Conservation (phyloP, 2,113 vertebrate genomes). For the Neoarius graeffei region DNA sequence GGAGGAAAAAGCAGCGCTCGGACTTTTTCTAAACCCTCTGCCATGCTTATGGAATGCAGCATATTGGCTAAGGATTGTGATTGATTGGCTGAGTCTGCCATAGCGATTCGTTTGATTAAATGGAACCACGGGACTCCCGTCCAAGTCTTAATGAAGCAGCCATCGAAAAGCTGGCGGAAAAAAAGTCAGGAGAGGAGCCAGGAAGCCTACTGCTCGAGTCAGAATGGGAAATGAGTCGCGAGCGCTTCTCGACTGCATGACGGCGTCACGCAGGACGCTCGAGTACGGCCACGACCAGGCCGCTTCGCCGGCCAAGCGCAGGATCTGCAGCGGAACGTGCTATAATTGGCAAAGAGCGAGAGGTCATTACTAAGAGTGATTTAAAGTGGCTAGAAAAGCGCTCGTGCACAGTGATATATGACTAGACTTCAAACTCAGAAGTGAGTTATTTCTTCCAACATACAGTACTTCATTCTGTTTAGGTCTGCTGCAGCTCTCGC, state of each 20-base stretch:
- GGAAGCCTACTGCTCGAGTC: slow-evolving; percentile 52
- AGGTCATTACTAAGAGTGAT: slow-evolving; percentile 15
- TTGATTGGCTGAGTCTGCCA: slow-evolving; percentile 77
- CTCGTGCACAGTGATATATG: background rate
- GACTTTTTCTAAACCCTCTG: slow-evolving; percentile 66
- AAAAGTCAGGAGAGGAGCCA: slow-evolving; percentile 54
- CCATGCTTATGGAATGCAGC: slow-evolving; percentile 71
- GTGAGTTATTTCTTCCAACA: too few relatives aligned
- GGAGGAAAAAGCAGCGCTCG: slow-evolving; percentile 57
- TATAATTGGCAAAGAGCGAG: slow-evolving; percentile 11
- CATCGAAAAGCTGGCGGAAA: slow-evolving; percentile 65
- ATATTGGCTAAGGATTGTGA: slow-evolving; percentile 79
- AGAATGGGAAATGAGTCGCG: slow-evolving; percentile 6
- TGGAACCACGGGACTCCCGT: slow-evolving; percentile 73
- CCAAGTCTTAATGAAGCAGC: slow-evolving; percentile 75
- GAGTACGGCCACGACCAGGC: background rate
- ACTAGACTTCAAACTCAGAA: too few relatives aligned
- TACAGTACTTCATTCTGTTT: too few relatives aligned
- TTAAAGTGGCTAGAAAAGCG: background rate
- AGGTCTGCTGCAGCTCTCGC: too few relatives aligned
- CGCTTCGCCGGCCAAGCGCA: background rate
- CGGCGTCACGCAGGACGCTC: background rate
- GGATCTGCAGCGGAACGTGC: background rate
- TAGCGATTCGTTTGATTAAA: slow-evolving; percentile 76
- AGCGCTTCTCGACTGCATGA: background rate